Conservation (phyloP, 1,140 invertebrate genomes). For the Aphaenogaster rudis region DNA sequence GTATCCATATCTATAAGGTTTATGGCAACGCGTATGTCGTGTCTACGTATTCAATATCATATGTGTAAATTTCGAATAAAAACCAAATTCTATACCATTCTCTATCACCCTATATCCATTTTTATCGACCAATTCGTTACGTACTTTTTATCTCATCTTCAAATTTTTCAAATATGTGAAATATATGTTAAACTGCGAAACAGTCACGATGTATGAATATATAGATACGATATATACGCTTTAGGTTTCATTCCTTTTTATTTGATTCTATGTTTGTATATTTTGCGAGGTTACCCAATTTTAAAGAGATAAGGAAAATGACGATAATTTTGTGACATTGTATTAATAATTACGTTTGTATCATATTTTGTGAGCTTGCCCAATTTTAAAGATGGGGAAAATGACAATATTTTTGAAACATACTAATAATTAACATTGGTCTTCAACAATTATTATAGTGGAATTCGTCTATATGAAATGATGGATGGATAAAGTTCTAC, state of each 20-base stretch:
- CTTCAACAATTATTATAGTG: background rate
- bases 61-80: no score
- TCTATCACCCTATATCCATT: background rate
- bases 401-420: background rate
- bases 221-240: background rate
- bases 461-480: background rate
- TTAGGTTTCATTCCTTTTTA: background rate
- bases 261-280: background rate
- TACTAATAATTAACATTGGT: background rate
- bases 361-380: background rate
- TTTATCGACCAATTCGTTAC: background rate
- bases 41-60: no score
- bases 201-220: background rate
- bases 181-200: background rate
- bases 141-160: background rate
- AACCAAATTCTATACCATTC: background rate
- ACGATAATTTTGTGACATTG: background rate
- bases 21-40: no score
- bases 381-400: background rate
- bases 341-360: background rate
- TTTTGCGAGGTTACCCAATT: background rate
- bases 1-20: no score
- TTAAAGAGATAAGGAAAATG: background rate
- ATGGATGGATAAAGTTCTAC: slow-evolving; percentile 44
- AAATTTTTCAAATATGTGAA: background rate